Percentiles rank a stretch among this genome's conserved stretches.
Conservation (phyloP, 2,113 vertebrate genomes). For the Cygnus buccinator region DNA sequence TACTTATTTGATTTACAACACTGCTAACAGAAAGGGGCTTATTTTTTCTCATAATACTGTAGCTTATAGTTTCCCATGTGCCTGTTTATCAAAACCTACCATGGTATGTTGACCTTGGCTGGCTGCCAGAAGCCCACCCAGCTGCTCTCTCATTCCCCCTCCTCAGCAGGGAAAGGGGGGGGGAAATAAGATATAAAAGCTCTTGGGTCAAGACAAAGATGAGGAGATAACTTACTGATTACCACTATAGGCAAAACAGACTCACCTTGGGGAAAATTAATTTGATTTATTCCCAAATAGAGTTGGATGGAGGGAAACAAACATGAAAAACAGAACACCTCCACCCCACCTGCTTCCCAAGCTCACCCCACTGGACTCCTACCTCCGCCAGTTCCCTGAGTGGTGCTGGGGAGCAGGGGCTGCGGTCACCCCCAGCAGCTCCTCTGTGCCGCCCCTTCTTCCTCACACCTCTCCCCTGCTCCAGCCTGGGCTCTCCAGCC, state of each 20-base stretch:
- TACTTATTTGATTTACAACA: background rate
- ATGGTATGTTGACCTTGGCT: background rate
- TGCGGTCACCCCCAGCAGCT: accelerated
- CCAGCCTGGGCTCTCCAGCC: background rate
- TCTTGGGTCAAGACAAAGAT: background rate
- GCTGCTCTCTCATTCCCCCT: background rate
- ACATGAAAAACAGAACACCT: background rate
- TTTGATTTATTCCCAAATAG: background rate
- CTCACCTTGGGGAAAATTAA: accelerated
- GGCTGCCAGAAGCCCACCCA: background rate
- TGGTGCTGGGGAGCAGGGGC: too few relatives aligned
- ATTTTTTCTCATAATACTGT: background rate
- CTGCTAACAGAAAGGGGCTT: background rate
- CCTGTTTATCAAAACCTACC: background rate
- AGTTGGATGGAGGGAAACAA: background rate
- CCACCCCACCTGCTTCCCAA: background rate
- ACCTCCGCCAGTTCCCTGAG: background rate
- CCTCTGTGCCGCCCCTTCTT: background rate
- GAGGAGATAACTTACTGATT: background rate
- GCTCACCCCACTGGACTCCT: background rate
- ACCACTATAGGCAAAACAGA: background rate
- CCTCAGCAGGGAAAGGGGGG: accelerated
- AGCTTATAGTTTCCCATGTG: background rate
- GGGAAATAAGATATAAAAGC: background rate
- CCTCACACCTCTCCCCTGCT: too few relatives aligned